Conservation (phyloP, 2,797 vertebrate genomes). For the Peromyscus eremicus region DNA sequence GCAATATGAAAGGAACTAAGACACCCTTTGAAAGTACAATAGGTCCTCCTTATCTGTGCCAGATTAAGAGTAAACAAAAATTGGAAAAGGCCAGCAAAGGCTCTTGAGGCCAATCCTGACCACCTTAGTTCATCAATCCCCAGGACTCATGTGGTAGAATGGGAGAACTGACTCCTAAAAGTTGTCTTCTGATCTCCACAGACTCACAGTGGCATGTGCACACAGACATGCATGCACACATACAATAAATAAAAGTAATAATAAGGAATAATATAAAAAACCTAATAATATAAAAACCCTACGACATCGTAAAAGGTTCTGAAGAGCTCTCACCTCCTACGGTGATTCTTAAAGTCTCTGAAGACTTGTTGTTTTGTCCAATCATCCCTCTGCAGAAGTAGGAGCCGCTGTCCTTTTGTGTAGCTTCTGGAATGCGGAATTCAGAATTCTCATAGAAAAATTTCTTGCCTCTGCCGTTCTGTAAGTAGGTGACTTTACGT, state of each 20-base stretch:
- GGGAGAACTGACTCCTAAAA: background rate
- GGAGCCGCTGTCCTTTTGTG: conserved; percentile 27
- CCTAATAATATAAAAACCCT: background rate
- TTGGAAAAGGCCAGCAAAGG: background rate
- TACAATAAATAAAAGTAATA: background rate
- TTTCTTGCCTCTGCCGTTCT: background rate
- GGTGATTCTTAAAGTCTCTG: background rate
- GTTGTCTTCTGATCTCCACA: background rate
- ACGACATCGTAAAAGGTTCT: background rate
- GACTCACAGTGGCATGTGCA: background rate
- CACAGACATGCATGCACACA: background rate
- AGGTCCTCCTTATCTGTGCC: background rate
- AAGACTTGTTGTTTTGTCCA: background rate
- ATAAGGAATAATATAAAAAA: too few species aligned
- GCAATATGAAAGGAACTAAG: background rate
- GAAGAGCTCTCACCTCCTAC: conserved; percentile 63
- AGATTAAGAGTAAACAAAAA: background rate
- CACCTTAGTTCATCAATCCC: too few species aligned
- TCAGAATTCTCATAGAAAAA: background rate
- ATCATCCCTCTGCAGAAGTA: conserved; percentile 78
- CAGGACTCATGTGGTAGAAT: background rate
- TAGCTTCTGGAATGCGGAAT: conserved; percentile 10
- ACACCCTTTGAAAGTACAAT: background rate
- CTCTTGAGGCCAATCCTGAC: background rate
- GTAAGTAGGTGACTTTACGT: conserved; percentile 56